Percentiles rank a stretch among this genome's conserved stretches.
Evolutionary conservation across 2,888 invertebrate genomes (phyloP).

Genomic region (Epinotia nisella): DNA sequence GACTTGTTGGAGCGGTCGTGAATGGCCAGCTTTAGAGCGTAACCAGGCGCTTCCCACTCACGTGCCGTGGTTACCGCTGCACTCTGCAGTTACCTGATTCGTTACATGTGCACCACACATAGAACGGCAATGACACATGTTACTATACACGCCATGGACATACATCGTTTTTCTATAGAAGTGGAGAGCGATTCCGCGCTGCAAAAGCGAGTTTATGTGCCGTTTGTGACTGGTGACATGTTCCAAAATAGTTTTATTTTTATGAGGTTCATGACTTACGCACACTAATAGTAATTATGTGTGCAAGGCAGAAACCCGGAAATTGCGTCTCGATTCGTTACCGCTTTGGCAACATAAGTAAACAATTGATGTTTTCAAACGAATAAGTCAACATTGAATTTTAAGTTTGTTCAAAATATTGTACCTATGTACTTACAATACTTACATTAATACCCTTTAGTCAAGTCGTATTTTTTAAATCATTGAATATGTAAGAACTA

Average conservation of each 20-base stretch:
- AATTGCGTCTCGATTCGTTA: background rate
- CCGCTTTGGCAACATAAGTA: too few relatives aligned
- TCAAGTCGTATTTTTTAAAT: too few relatives aligned
- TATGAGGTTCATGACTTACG: too few relatives aligned
- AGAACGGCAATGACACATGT: background rate
- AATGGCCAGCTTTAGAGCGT: background rate
- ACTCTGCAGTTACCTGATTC: conserved; percentile 8
- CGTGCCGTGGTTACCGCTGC: conserved; percentile 5
- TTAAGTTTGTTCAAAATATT: too few relatives aligned
- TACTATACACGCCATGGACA: background rate
- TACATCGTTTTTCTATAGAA: background rate
- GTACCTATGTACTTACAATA: too few relatives aligned
- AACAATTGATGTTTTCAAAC: too few relatives aligned
- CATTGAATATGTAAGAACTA: too few relatives aligned
- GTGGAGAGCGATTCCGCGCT: background rate
- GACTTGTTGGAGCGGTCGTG: too few relatives aligned
- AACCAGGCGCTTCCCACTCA: background rate
- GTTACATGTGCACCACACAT: background rate
- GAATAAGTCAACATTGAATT: too few relatives aligned
- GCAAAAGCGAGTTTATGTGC: background rate
- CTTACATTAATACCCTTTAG: too few relatives aligned
- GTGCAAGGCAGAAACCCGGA: background rate
- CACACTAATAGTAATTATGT: too few relatives aligned
- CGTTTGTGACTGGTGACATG: conserved; percentile 4
- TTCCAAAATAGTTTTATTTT: background rate